Conservation (phyloP, 2,113 vertebrate species). For the Conger conger region DNA sequence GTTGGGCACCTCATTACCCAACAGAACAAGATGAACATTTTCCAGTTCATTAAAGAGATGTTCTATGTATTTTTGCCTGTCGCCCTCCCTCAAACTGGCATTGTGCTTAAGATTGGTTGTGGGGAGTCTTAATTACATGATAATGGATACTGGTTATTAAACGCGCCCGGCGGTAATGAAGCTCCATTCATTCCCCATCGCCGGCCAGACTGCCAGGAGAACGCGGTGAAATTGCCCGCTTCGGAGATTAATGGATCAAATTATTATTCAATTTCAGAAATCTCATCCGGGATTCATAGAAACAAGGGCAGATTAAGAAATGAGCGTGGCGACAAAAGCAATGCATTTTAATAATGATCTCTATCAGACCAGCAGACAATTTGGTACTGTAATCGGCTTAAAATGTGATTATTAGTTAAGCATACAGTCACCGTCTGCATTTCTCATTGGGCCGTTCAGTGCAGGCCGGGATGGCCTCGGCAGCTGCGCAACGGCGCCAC, state of each 20-base stretch:
- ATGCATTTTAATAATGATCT: conserved; percentile 84
- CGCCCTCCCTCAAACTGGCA: conserved; percentile 68
- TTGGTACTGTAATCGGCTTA: conserved; percentile 82
- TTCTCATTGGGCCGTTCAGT: conserved; percentile 35
- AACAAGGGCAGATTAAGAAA: conserved; percentile 93
- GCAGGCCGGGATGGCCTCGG: conserved; percentile 9
- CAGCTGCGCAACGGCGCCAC: conserved; percentile 50
- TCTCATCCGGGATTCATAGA: conserved; percentile 95
- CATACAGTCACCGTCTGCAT: conserved; percentile 47
- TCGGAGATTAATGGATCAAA: conserved; percentile 99
- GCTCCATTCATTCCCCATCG: conserved; percentile 95
- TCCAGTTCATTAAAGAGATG: conserved; percentile 98
- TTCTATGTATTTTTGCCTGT: conserved; percentile 84
- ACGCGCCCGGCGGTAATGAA: conserved; percentile 93
- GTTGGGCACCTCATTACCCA: conserved; percentile 92
- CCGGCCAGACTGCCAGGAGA: conserved; percentile 79
- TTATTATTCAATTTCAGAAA: conserved; percentile 99
- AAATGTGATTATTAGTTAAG: conserved; percentile 88
- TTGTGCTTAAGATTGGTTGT: conserved; percentile 97
- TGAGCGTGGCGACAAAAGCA: conserved; percentile 84
- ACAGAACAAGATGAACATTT: conserved; percentile 98
- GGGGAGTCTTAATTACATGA: conserved; percentile 99
- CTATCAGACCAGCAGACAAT: conserved; percentile 67
- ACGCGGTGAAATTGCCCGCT: conserved; percentile 92
- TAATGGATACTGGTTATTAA: conserved; percentile 99